Percentiles rank a stretch among this genome's conserved stretches.
phyloP scores from a whole-genome alignment of 1,140 invertebrate species.

The Platyscapa corneri region DNA sequence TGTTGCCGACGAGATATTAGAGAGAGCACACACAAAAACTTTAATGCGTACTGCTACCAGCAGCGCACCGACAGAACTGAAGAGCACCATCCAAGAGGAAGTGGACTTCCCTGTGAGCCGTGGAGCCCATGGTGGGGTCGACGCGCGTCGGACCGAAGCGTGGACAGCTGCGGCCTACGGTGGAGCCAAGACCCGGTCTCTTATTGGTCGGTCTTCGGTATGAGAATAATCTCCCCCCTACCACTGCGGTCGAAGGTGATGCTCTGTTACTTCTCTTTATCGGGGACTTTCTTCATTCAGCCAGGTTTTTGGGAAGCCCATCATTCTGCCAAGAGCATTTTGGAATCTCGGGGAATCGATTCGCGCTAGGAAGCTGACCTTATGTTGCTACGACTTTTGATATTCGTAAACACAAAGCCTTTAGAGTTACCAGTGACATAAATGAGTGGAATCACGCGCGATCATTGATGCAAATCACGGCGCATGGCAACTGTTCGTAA shows the following conservation, averaged over 20 bases:
- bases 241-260: neutral
- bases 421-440: too few relatives aligned
- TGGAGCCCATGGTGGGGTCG: neutral
- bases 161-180: conserved; percentile 11
- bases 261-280: neutral
- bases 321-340: neutral
- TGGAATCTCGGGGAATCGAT: neutral
- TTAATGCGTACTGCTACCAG: neutral
- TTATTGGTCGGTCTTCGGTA: neutral
- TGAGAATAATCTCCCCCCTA: conserved; percentile 8
- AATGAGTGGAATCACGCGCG: too few relatives aligned
- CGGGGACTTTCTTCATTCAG: neutral
- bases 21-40: neutral
- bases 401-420: too few relatives aligned
- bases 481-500: too few relatives aligned
- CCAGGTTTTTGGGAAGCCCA: neutral
- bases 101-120: neutral
- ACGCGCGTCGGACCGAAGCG: conserved; percentile 5
- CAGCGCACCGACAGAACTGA: conserved; percentile 15
- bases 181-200: neutral
- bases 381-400: neutral
- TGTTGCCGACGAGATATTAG: conserved; percentile 62
- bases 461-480: too few relatives aligned
- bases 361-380: neutral
- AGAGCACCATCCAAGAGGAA: neutral